Percentiles rank a stretch among this genome's conserved stretches.
Evolutionary conservation across 2,113 vertebrate genomes (phyloP).

Genomic region (Dicrurus megarhynchus): DNA sequence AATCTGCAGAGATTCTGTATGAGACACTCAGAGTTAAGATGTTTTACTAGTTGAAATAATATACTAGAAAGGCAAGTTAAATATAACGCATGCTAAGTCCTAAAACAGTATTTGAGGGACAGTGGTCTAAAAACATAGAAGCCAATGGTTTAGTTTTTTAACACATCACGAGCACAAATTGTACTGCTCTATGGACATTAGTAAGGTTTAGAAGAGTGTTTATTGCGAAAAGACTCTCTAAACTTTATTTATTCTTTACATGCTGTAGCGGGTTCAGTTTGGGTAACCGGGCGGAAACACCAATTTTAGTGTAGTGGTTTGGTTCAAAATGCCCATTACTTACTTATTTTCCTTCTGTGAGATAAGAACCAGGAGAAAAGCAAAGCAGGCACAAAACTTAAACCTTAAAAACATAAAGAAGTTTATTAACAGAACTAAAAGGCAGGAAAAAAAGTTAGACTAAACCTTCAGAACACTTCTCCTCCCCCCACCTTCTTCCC

Average conservation of each 20-base stretch:
- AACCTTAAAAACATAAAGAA: too few species aligned
- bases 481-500: too few species aligned
- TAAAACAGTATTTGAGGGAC: background rate
- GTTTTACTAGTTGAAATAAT: background rate
- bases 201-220: background rate
- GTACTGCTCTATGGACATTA: background rate
- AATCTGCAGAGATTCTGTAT: background rate
- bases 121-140: background rate
- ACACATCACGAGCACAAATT: background rate
- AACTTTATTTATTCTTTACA: background rate
- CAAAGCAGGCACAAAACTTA: too few species aligned
- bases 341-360: too few species aligned
- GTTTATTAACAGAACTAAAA: too few species aligned
- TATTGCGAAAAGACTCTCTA: background rate
- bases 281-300: too few species aligned
- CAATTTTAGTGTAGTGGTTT: too few species aligned
- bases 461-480: too few species aligned
- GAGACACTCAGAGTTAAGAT: background rate
- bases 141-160: background rate
- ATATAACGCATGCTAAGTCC: background rate
- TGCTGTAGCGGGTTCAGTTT: too few species aligned
- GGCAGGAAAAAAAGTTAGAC: too few species aligned
- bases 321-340: too few species aligned
- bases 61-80: background rate
- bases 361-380: too few species aligned